Base-by-base conservation (phyloP, 2,888 invertebrate species). In the Heliconius erato region DNA sequence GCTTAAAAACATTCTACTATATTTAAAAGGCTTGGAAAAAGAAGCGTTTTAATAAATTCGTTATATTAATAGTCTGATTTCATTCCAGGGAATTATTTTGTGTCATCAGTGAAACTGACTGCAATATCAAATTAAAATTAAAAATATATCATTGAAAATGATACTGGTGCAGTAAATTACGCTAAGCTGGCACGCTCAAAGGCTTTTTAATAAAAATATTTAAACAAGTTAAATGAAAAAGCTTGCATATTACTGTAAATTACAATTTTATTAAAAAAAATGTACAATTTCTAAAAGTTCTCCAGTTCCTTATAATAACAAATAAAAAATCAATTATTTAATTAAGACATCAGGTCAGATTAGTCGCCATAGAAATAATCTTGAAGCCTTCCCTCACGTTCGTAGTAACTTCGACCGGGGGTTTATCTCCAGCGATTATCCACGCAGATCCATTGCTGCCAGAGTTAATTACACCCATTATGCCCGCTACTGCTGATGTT, bases 401-500 rank as follows among this genome's bases (percentile, higher is more conserved):
- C 19, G 86, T 86, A 4, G 94, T 91, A 79, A 91, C 90, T 83
- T 95, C 92, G 79, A 89, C 88, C 6, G 95, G 92, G 49, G 91
- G 89, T 83, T 92, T 91, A 87, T 95, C 93, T 84, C 93, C 88
- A 65, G 94, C 91, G 54, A 95, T 90, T 84, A 94, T 90, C 95
- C 95, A 95, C 28, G 93, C 94, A 26, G 93, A 90, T 11, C 95
- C 93, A 84, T 89, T 93, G 63, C 87, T 87, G 7, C 92, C 95
- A 83, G 88, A 86, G 71, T 91, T 90, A 83, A 95, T 92, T 83
- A 93, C 94, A 69, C 92, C 90, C 83, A 95, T 86, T 85, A 95
- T 93, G 49, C 95, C 95, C 9, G 88, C 88, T 40, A 92, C 95
- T 82, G 95, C 95, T 79, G 95, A 95, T 81, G 90, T 90, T 74